Conservation (phyloP, 2,797 vertebrate genomes). For the Thripadectes ignobilis region DNA sequence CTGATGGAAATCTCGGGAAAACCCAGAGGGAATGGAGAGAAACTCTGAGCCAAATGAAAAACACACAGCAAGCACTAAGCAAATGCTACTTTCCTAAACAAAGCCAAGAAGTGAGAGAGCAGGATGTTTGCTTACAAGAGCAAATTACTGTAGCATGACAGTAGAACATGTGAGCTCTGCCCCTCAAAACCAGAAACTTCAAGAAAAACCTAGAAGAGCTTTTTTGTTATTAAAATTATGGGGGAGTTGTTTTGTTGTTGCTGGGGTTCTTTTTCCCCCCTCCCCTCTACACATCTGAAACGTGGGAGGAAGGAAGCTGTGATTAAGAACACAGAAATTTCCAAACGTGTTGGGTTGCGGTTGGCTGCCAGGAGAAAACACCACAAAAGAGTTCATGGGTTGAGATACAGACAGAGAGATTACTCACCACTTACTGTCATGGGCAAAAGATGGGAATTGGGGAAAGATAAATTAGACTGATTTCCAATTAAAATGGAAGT, state of each 20-base stretch:
- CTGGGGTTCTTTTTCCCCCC: no score
- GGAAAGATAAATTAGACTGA: not conserved
- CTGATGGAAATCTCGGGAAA: not conserved
- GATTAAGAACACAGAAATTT: not conserved
- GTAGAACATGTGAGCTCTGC: accelerated
- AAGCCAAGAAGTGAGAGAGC: not conserved
- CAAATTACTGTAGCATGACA: not conserved
- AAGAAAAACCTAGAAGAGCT: not conserved
- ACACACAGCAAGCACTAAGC: not conserved
- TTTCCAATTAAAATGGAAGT: not conserved
- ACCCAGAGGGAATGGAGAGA: not conserved
- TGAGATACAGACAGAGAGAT: not conserved
- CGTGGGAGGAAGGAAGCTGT: not conserved
- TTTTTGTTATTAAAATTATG: not conserved
- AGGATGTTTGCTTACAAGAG: not conserved
- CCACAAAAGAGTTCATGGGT: not conserved
- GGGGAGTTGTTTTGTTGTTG: no score
- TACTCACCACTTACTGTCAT: accelerated
- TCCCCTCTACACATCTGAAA: not conserved
- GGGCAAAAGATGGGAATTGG: not conserved
- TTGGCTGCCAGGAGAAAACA: not conserved
- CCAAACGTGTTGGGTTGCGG: not conserved
- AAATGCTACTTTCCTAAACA: not conserved
- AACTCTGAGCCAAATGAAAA: not conserved
- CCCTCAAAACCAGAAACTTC: not conserved